These are phyloP conservation scores for Chlorodrepanis virens DNA, from an alignment of 2,113 vertebrate genomes.

Conservation along the genomic window DNA sequence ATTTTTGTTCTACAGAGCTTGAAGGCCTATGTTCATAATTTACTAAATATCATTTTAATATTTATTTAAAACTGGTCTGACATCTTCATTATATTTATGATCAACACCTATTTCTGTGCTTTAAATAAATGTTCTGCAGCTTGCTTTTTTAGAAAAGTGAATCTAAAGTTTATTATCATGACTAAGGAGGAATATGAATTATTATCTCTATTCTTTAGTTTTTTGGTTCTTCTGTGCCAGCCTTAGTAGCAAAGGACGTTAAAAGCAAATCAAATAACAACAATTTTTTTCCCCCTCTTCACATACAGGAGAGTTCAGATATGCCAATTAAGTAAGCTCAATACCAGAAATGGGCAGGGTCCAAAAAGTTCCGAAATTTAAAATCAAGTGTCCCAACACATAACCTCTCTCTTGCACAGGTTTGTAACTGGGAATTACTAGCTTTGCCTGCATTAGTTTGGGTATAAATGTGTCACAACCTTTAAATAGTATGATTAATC, in stretches of 20 bases:
- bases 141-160: neutral
- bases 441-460: neutral
- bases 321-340: neutral
- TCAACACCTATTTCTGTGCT: neutral
- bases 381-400: neutral
- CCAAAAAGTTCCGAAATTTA: neutral
- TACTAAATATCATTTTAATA: neutral
- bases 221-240: neutral
- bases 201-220: neutral
- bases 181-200: neutral
- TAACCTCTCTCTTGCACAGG: neutral
- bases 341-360: neutral
- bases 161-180: neutral
- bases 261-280: neutral
- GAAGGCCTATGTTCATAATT: neutral
- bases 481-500: conserved; percentile 43
- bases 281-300: neutral
- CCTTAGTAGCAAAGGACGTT: neutral
- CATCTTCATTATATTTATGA: neutral
- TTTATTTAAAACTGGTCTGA: neutral
- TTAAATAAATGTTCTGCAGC: neutral
- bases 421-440: conserved; percentile 29
- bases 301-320: neutral
- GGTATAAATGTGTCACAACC: conserved; percentile 32
- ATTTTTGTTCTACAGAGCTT: neutral